phyloP scores from a whole-genome alignment of 2,888 invertebrate genomes.

The Saturnia pavonia region DNA sequence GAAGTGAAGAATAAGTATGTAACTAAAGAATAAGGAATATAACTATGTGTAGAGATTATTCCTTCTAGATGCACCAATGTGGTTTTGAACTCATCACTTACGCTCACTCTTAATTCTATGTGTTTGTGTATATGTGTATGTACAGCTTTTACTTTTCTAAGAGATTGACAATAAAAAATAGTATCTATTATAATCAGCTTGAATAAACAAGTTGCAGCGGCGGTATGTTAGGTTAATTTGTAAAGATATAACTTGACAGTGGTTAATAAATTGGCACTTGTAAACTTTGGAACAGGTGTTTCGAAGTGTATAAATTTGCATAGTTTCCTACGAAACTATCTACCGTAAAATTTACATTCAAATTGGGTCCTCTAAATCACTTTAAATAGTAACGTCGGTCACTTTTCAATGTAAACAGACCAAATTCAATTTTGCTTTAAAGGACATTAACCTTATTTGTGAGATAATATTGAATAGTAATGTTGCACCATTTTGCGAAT shows the following conservation, averaged over 20 bases:
- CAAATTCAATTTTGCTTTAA: constrained; percentile 47
- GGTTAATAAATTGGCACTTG: neutral
- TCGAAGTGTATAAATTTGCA: constrained; percentile 37
- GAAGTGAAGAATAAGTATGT: neutral
- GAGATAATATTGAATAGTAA: constrained; percentile 59
- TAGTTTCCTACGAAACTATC: constrained; percentile 46
- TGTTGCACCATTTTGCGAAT: constrained; percentile 40
- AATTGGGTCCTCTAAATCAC: constrained; percentile 54
- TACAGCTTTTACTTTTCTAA: neutral
- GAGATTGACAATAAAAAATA: constrained; percentile 3
- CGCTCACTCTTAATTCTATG: neutral
- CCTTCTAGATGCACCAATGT: neutral
- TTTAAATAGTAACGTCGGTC: constrained; percentile 43
- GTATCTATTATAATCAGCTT: neutral
- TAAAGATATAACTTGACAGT: neutral
- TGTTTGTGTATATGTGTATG: neutral
- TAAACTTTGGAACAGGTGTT: constrained; percentile 32
- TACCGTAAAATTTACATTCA: constrained; percentile 61
- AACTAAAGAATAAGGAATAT: neutral
- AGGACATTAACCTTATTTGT: constrained; percentile 60
- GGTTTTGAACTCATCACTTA: neutral
- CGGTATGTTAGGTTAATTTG: neutral
- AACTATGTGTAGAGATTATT: neutral
- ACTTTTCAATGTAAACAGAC: constrained; percentile 42
- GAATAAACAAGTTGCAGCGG: neutral